Percentiles rank a stretch among this genome's conserved stretches.
Evolutionary conservation across 2,797 vertebrate genomes (phyloP).

Genomic region (Alfaro cultratus): DNA sequence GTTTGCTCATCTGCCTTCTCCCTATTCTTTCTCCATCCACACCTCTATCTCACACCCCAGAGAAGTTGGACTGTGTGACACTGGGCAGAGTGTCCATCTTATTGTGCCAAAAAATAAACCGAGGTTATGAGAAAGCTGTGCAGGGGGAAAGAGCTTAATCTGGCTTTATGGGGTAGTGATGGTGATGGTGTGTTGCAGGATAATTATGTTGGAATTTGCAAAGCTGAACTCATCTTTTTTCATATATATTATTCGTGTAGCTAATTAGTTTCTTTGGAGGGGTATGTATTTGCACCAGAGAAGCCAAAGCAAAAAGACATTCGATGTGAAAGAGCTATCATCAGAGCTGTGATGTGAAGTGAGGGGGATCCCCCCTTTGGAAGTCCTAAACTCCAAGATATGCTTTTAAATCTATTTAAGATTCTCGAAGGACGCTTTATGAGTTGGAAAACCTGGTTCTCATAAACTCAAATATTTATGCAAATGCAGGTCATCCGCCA

Average conservation of each 20-base stretch:
- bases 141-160: constrained; percentile 11
- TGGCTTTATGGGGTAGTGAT: background rate
- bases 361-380: constrained; percentile 34
- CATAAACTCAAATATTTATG: constrained; percentile 49
- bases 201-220: constrained; percentile 45
- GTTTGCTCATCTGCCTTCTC: constrained; percentile 35
- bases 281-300: constrained; percentile 25
- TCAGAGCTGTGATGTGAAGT: constrained; percentile 39
- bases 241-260: constrained; percentile 28
- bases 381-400: constrained; percentile 32
- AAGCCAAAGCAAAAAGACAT: constrained; percentile 41
- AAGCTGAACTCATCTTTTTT: constrained; percentile 47
- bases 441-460: constrained; percentile 33
- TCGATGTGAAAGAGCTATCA: constrained; percentile 30
- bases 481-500: constrained; percentile 42
- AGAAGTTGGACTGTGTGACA: constrained; percentile 35
- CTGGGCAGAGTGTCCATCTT: constrained; percentile 22
- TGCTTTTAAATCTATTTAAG: constrained; percentile 63
- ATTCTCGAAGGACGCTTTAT: constrained; percentile 45
- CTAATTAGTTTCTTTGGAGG: constrained; percentile 43
- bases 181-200: constrained; percentile 15
- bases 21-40: constrained; percentile 1
- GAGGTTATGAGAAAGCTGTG: background rate
- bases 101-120: constrained; percentile 34
- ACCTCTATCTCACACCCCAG: constrained; percentile 10